phyloP scores from a whole-genome alignment of 2,888 invertebrate genomes.

The Drosophila neutralis region DNA sequence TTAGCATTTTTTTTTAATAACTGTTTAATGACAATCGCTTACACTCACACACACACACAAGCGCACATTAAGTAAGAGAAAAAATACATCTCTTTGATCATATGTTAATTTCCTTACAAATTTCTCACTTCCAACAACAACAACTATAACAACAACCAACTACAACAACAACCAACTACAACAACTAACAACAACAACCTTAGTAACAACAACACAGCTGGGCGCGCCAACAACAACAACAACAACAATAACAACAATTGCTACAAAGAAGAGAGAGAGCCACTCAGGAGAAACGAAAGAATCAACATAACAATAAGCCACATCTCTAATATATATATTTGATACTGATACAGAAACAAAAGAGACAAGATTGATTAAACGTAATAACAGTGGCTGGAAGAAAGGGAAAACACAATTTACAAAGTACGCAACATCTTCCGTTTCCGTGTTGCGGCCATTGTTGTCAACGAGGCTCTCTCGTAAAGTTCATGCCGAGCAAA shows the following conservation, averaged over 20 bases:
- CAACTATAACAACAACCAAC: conserved; percentile 44
- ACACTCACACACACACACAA: not conserved
- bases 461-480: not conserved
- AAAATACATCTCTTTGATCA: conserved; percentile 47
- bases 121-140: conserved; percentile 50
- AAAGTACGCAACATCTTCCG: conserved; percentile 1
- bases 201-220: conserved; percentile 61
- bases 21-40: conserved; percentile 16
- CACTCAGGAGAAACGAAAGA: conserved; percentile 8
- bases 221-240: conserved; percentile 53
- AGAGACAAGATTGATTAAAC: conserved; percentile 17
- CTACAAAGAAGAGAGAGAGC: conserved; percentile 21
- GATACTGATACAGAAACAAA: conserved; percentile 33
- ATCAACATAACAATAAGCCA: conserved; percentile 14
- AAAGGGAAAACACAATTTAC: conserved; percentile 13
- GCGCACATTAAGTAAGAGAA: conserved; percentile 10
- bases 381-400: conserved; percentile 32
- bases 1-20: conserved; percentile 14
- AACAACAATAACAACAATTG: conserved; percentile 30
- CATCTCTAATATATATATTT: conserved; percentile 3
- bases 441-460: conserved; percentile 2
- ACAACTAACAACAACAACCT: conserved; percentile 43
- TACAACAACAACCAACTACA: conserved; percentile 45
- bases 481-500: conserved; percentile 32
- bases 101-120: conserved; percentile 67